Conservation (phyloP, 2,797 vertebrate species). For the Eidolon dupreanum region DNA sequence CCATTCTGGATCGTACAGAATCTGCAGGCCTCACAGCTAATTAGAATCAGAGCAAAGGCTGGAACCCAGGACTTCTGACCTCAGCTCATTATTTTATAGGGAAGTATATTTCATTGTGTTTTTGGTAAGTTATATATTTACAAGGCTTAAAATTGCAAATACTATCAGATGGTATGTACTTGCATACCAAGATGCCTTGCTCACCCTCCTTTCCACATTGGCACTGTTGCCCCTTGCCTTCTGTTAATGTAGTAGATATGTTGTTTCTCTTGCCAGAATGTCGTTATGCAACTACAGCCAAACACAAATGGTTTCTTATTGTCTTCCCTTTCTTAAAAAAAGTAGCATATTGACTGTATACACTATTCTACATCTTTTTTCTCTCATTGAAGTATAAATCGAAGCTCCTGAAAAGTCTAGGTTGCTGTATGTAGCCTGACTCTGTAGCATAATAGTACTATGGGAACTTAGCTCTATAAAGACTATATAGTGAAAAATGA, state of each 20-base stretch:
- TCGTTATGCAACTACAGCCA: neutral
- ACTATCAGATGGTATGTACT: neutral
- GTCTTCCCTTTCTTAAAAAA: neutral
- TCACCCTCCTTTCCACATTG: accelerated
- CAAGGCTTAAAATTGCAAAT: neutral
- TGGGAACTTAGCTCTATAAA: neutral
- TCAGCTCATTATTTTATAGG: neutral
- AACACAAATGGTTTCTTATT: neutral
- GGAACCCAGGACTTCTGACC: neutral
- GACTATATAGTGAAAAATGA: neutral
- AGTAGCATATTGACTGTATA: neutral
- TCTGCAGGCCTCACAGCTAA: neutral
- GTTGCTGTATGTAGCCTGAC: neutral
- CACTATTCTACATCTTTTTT: neutral
- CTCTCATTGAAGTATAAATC: neutral
- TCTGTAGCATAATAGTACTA: neutral
- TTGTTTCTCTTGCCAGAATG: neutral
- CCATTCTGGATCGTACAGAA: neutral
- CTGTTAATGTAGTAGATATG: neutral
- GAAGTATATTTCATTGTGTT: neutral
- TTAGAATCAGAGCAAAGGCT: neutral
- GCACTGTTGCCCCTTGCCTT: neutral
- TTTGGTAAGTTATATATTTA: neutral
- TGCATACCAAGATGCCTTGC: neutral
- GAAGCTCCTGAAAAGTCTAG: neutral